A percentile compares a stretch with the other conserved stretches of the same genome.
phyloP scores from a whole-genome alignment of 35 echinoderm and acorn worm species.

The Heliocidaris tuberculata region DNA sequence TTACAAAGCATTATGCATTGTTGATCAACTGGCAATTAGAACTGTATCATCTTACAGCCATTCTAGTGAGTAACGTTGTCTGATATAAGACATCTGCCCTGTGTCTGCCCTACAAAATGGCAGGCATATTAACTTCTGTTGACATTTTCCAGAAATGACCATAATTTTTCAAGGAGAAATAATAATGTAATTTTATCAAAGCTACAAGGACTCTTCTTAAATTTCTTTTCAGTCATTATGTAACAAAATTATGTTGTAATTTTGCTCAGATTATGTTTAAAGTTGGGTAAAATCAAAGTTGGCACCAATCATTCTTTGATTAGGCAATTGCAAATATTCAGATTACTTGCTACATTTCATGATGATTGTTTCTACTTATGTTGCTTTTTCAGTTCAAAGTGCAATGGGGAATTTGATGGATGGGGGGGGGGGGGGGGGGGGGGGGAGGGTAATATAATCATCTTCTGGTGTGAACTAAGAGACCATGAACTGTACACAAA shows the following conservation, averaged over 20 bases:
- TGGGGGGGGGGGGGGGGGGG: not conserved
- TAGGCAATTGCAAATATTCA: not conserved
- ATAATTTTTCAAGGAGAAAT: not conserved
- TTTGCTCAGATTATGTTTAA: not conserved
- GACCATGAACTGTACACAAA: not conserved
- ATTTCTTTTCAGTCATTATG: not conserved
- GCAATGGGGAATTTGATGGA: not conserved
- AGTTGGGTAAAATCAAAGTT: not conserved
- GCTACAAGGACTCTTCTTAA: not conserved
- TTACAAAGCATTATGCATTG: not conserved
- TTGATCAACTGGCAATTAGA: conserved; percentile 6
- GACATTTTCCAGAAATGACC: not conserved
- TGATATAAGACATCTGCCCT: conserved; percentile 20
- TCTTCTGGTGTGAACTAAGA: not conserved
- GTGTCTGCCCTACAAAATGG: not conserved
- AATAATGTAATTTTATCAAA: not conserved
- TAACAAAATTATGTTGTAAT: not conserved
- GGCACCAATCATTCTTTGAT: not conserved
- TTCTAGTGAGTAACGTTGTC: not conserved
- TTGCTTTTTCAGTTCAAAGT: not conserved
- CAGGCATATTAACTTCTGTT: not conserved
- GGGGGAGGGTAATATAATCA: not conserved
- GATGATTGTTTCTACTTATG: not conserved
- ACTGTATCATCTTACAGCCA: conserved; percentile 11
- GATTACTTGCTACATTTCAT: too few relatives aligned